A percentile compares a stretch with the other conserved stretches of the same genome.
Conservation (phyloP, 2,888 invertebrate genomes). For the Drosophila buzzatii region DNA sequence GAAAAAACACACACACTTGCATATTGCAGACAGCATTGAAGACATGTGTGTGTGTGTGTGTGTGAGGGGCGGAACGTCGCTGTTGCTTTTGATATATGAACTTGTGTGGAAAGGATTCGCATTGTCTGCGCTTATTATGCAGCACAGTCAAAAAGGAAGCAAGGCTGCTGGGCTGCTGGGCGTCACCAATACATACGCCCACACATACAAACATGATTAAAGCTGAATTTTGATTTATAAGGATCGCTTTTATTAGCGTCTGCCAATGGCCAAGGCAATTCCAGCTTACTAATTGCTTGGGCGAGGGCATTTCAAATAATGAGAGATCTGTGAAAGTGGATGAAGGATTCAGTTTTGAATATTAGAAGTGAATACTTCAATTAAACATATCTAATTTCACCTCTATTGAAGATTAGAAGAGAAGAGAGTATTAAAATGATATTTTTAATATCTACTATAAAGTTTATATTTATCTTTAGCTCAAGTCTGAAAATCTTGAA, state of each 20-base stretch:
- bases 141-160: neutral
- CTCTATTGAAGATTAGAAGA: too few species aligned
- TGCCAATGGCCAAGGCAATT: constrained; percentile 15
- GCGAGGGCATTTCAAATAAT: neutral
- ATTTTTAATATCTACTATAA: too few species aligned
- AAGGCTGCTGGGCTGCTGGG: neutral
- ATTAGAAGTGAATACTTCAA: too few species aligned
- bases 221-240: constrained; percentile 64
- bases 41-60: constrained; percentile 18
- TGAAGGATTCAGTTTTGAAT: too few species aligned
- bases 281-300: constrained; percentile 28
- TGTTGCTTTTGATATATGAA: constrained; percentile 74
- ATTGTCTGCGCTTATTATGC: constrained; percentile 75
- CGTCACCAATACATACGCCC: neutral
- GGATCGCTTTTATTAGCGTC: constrained; percentile 61
- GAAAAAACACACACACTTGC: constrained; percentile 57
- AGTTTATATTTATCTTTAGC: too few species aligned
- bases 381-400: too few species aligned
- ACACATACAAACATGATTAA: constrained; percentile 37
- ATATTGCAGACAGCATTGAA: constrained; percentile 67
- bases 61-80: constrained; percentile 13
- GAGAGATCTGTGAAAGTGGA: neutral
- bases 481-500: too few species aligned
- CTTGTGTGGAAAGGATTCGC: constrained; percentile 63
- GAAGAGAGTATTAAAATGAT: too few species aligned